Evolutionary conservation across 2,797 vertebrate genomes (phyloP), one percentile per base, ranked within the genome.

Genomic region (Lophura swinhoii): DNA sequence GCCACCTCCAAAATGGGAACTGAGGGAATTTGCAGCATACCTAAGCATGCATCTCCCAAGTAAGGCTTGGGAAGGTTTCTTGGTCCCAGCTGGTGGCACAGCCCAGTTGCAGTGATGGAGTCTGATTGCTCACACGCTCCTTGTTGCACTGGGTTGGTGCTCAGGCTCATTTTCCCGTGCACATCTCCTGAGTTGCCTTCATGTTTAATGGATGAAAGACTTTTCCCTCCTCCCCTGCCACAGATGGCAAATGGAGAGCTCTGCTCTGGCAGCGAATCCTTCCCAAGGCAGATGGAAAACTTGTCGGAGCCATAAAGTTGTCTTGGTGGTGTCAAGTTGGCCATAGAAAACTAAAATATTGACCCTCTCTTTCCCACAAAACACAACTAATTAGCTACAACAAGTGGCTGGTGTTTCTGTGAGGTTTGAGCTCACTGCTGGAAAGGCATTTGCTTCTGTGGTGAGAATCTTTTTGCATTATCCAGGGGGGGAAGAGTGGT

Each of bases 21-120:
- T 23, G 37, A 26, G 16, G 49, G 14, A 8, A 28, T 14, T 33
- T 0, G 0, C 43, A 22, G 35, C 5, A 55, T 41, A n/a, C 6
- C 29, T 10, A 59, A 5, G 15, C 14, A 3, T 4, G 15, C 29
- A 23, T 69, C 37, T 48, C 48, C 44, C 46, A 3, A 1, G 24
- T 51, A 33, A 29, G 15, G 43, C 28, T 43, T 14, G 5, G n/a
- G 55, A 66, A 33, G 33, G 18, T 13, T 66, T 69, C 28, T 5
- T 53, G 59, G 23, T 31, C 44, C 49, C 63, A 59, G 24, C 3
- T 2, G 26, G 55, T 35, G 35, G 56, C 56, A 48, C 17, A 22
- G 46, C 62, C 14, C 21, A 14, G 4, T 35, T 67, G 31, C 31
- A 46, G 41, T 14, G 60, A n/a, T 53, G 51, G 35, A 37, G 6